Conservation (phyloP, 2,797 vertebrate species). For the Lacerta agilis region DNA sequence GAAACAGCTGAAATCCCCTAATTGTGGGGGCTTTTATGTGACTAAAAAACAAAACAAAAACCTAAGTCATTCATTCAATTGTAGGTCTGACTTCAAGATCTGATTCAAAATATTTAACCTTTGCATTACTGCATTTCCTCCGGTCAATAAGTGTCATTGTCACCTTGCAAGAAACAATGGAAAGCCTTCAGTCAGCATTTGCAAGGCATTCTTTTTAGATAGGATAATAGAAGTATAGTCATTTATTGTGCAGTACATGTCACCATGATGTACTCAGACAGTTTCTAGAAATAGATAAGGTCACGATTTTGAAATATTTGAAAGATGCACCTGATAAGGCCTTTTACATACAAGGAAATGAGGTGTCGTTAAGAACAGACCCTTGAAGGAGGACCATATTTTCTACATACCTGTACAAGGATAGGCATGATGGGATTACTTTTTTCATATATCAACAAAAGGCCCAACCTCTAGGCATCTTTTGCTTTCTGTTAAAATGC, state of each 20-base stretch:
- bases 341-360: background rate
- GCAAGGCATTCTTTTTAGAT: slow-evolving; percentile 48
- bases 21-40: too few relatives aligned
- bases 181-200: slow-evolving; percentile 62
- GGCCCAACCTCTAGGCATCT: background rate
- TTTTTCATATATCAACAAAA: background rate
- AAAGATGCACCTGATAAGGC: background rate
- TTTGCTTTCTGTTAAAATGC: background rate
- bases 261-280: background rate
- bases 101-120: slow-evolving; percentile 65
- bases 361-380: background rate
- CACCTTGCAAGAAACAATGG: slow-evolving; percentile 52
- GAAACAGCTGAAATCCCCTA: too few relatives aligned
- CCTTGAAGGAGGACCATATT: background rate
- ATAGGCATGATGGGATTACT: background rate
- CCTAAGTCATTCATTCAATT: slow-evolving; percentile 59
- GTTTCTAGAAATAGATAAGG: background rate
- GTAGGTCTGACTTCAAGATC: slow-evolving; percentile 56
- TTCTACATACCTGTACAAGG: too few relatives aligned
- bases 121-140: slow-evolving; percentile 60
- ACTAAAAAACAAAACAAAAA: too few relatives aligned
- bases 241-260: background rate
- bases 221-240: slow-evolving; percentile 17
- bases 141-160: slow-evolving; percentile 61
- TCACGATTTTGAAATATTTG: background rate